Base-by-base conservation (phyloP, 1,140 invertebrate species). In the Brachystomella parvula region DNA sequence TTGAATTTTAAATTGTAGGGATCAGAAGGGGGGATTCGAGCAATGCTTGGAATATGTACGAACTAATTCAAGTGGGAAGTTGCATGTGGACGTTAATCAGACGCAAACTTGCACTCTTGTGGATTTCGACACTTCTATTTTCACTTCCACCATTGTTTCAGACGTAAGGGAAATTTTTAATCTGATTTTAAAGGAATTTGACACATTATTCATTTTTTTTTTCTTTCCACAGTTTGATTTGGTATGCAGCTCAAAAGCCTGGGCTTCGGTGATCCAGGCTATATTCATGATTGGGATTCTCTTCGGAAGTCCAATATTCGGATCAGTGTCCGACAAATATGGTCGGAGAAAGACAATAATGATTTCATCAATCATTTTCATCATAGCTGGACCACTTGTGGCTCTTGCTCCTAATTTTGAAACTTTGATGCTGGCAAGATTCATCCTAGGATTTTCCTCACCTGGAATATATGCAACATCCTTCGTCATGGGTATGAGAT, bases 251-350 rank as follows among this genome's bases (percentile, higher is more conserved):
- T 29, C 63, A n/a, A 57, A 65, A n/a, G 60, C 17, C 28, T 64
- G 31, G 64, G 71, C 72, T 21, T 68, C 70, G 9, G 57, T 62
- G 0, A 68, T 72, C 19, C 72, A 74, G 47, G 68, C 68, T 0
- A 70, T 69, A 63, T 74, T 72, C 60, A 74, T 74, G 72, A n/a
- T 74, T 53, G 72, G 72, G n/a, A 72, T 72, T 53, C 47, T 74
- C 3, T 44, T 64, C 28, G 71, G 72, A 0, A 64, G 61, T 35
- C 70, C 71, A 31, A 68, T 72, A 19, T 72, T 72, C 39, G 72
- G 72, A 44, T 64, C 66, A 17, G 24, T 72, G 2, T 74, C 72
- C 29, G 72, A 74, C 56, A 69, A 69, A 56, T 47, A 68, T 19
- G 72, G 72, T 39, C 31, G 72, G 53, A 69, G 61, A 56, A 68